A percentile compares a stretch with the other conserved stretches of the same genome.
These are phyloP conservation scores for Ailuropoda melanoleuca DNA, from an alignment of 2,113 vertebrate species.

Conservation along the genomic window DNA sequence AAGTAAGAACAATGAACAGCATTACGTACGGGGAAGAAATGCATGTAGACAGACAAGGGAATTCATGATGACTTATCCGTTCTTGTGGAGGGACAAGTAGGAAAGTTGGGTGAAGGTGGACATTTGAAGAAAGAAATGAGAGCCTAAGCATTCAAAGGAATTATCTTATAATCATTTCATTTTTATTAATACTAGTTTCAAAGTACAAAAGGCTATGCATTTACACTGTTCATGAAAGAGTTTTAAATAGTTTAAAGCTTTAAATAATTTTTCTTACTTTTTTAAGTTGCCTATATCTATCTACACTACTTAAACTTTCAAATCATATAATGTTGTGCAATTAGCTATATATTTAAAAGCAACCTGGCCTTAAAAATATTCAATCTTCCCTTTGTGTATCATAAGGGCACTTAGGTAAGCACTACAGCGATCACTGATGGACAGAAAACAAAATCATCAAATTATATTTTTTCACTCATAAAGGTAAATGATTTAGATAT, in stretches of 20 bases:
- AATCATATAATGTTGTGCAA: background rate
- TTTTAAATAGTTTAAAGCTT: background rate
- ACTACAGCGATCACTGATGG: slow-evolving; percentile 60
- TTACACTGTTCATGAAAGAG: background rate
- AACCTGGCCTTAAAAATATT: slow-evolving; percentile 29
- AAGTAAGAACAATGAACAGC: background rate
- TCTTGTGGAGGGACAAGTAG: background rate
- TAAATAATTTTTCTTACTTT: background rate
- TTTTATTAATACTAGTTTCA: background rate
- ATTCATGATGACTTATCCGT: background rate
- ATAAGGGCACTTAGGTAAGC: slow-evolving; percentile 44
- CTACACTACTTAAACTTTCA: background rate
- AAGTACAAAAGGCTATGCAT: background rate
- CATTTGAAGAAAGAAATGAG: background rate
- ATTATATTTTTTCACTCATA: slow-evolving; percentile 34
- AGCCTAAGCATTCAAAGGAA: background rate
- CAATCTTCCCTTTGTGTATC: slow-evolving; percentile 64
- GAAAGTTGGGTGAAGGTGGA: background rate
- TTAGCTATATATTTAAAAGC: slow-evolving; percentile 35
- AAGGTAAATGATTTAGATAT: slow-evolving; percentile 49
- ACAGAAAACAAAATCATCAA: slow-evolving; percentile 40
- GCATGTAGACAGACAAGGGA: background rate
- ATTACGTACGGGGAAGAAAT: background rate
- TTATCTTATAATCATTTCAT: background rate
- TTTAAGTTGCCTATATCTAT: background rate